A percentile compares a stretch with the other conserved stretches of the same genome.
These are phyloP conservation scores for Pitta sordida DNA, from an alignment of 2,113 vertebrate species.

Conservation along the genomic window DNA sequence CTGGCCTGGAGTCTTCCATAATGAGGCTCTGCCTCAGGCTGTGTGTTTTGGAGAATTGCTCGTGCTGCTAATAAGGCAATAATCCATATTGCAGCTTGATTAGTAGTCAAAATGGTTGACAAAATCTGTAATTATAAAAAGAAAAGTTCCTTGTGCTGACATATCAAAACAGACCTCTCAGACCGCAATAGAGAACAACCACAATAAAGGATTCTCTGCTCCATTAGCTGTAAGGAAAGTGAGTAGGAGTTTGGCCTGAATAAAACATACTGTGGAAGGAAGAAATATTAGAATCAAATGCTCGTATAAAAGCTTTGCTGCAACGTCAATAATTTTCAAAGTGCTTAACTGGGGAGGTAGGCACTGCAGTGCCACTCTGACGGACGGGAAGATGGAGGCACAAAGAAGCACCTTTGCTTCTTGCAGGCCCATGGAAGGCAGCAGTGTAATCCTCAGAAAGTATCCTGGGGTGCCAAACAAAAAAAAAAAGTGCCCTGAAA, in stretches of 20 bases:
- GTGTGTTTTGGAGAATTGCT: constrained; percentile 25
- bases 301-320: constrained; percentile 43
- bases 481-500: not conserved
- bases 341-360: constrained; percentile 9
- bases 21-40: constrained; percentile 26
- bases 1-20: constrained; percentile 7
- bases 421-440: not conserved
- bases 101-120: constrained; percentile 42
- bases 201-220: not conserved
- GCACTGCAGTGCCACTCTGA: not conserved
- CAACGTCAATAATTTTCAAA: constrained; percentile 59
- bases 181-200: not conserved
- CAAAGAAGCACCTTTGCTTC: not conserved
- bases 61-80: constrained; percentile 18
- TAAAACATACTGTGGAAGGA: constrained; percentile 37
- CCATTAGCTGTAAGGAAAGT: not conserved
- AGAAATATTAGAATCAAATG: constrained; percentile 54
- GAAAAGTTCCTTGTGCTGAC: constrained; percentile 20
- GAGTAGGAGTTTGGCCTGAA: constrained; percentile 22
- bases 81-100: constrained; percentile 36
- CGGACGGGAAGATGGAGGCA: not conserved
- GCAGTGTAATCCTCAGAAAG: not conserved
- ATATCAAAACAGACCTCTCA: constrained; percentile 20
- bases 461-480: not conserved
- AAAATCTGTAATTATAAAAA: constrained; percentile 39